phyloP scores from a whole-genome alignment of 2,113 vertebrate genomes.

The Indri indri region DNA sequence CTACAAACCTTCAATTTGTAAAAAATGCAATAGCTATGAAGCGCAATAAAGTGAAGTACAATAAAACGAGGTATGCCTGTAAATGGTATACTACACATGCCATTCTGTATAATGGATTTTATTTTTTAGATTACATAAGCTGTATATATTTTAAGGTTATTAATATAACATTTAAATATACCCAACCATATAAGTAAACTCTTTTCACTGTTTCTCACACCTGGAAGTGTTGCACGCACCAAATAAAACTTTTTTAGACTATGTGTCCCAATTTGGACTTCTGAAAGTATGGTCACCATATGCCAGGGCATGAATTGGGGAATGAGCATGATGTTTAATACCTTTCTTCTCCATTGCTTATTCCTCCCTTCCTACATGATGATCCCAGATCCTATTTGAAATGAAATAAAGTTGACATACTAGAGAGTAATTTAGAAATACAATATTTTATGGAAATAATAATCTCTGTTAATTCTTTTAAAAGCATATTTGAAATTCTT shows the following conservation, averaged over 20 bases:
- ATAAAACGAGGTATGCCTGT: background rate
- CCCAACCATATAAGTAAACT: background rate
- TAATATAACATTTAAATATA: slow-evolving; percentile 2
- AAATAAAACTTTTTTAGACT: slow-evolving; percentile 18
- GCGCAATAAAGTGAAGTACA: background rate
- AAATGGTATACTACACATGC: background rate
- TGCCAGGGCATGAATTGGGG: background rate
- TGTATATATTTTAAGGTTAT: background rate
- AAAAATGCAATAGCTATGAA: background rate
- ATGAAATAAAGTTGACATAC: background rate
- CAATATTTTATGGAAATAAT: slow-evolving; percentile 26
- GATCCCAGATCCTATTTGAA: background rate
- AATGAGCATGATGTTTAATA: background rate
- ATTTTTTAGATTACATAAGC: slow-evolving; percentile 15
- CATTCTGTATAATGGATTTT: background rate
- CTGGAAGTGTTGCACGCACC: background rate
- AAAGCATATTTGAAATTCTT: background rate
- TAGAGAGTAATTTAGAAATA: background rate
- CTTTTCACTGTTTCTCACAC: background rate
- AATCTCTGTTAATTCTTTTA: slow-evolving; percentile 28
- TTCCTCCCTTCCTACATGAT: background rate
- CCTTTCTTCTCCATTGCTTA: background rate
- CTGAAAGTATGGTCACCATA: background rate
- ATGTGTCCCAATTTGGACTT: background rate
- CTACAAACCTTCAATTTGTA: background rate